phyloP scores from a whole-genome alignment of 1,140 invertebrate species.

The Leucophenga varia region DNA sequence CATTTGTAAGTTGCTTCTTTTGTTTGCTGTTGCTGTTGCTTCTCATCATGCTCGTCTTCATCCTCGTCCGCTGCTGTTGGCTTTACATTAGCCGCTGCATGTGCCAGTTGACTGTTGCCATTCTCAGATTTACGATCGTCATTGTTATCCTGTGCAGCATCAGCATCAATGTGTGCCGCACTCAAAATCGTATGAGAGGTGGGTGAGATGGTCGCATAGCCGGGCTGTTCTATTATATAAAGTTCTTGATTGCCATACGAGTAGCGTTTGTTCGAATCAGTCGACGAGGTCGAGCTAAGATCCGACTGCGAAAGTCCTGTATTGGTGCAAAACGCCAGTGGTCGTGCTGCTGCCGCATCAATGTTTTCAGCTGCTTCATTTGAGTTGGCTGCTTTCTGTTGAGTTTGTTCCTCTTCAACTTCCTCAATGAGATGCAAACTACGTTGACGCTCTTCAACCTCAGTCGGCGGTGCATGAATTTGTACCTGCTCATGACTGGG shows the following conservation, averaged over 20 bases:
- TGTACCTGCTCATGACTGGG: slow-evolving; percentile 50
- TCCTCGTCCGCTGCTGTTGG: background rate
- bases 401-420: slow-evolving; percentile 19
- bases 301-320: slow-evolving; percentile 77
- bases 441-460: slow-evolving; percentile 57
- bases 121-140: slow-evolving; percentile 14
- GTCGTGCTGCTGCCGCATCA: slow-evolving; percentile 13
- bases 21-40: background rate
- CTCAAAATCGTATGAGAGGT: slow-evolving; percentile 20
- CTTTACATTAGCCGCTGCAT: slow-evolving; percentile 1
- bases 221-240: slow-evolving; percentile 71
- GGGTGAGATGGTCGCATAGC: slow-evolving; percentile 59
- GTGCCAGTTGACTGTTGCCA: slow-evolving; percentile 11
- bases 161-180: background rate
- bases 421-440: slow-evolving; percentile 57
- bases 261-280: slow-evolving; percentile 70
- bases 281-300: slow-evolving; percentile 69
- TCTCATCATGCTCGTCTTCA: no score
- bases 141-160: slow-evolving; percentile 8
- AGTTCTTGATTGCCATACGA: slow-evolving; percentile 74
- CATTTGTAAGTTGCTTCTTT: background rate
- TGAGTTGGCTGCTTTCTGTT: slow-evolving; percentile 57
- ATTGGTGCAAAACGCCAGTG: slow-evolving; percentile 56
- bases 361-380: slow-evolving; percentile 41
- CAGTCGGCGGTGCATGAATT: slow-evolving; percentile 45